Base-by-base conservation (phyloP, 2,888 invertebrate genomes). In the Sialis fuliginosa region DNA sequence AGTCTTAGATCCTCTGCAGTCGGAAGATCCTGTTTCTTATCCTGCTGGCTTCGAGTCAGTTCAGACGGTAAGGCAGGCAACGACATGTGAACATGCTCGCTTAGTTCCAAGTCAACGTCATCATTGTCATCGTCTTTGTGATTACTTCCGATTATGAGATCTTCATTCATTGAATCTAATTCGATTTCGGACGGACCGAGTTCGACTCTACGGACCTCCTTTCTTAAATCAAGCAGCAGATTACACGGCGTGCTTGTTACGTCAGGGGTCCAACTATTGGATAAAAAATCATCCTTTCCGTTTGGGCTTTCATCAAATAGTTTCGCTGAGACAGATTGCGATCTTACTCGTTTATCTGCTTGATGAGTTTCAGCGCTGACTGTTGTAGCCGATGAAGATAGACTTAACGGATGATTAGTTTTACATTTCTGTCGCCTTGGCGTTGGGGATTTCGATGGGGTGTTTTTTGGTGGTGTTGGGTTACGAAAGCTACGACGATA, bases 401-500 rank as follows among this genome's bases (percentile, higher is more conserved):
- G 65, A 54, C 62, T 62, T 31, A 65, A 53, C 5, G 62, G 59
- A 49, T 61, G 63, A 48, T 57, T 57, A 7, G 56, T 57, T 47
- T 62, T 60, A 48, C 61, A 62, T 39, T 65, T 58, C 48, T 69
- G 67, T 12, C 71, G 60, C 44, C 70, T 69, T 35, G 60, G 60
- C 8, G 62, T 58, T 9, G 65, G 61, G 9, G 64, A 62, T 52
- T 61, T 63, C 9, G 55, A 54, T 6, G 59, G 60, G 30, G 59
- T 62, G 39, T 58, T 63, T 52, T 63, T 64, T 6, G 63, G 71
- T 52, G 73, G 64, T 4, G 63, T 62, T 1, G 63, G 55, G 48
- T 65, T 64, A 48, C 81, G 72, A 64, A 81, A 77, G 22, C 81
- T 81, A 41, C 79, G 70, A 34, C 81, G 68, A 6, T 83, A 77